phyloP scores from a whole-genome alignment of 2,888 invertebrate species.

The Xanthorhoe designata region DNA sequence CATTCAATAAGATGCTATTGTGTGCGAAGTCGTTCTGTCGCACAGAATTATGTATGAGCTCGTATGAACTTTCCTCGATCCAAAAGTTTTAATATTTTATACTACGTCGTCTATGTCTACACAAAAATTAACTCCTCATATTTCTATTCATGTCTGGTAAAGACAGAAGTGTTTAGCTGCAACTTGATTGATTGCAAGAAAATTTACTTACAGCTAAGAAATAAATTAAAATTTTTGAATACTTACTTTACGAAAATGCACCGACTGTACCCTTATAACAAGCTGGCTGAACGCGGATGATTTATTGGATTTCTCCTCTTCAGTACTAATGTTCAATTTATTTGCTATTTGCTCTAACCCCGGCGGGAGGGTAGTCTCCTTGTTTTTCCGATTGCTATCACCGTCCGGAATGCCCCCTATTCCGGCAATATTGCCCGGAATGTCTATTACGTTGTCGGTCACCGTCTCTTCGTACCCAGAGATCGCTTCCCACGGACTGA shows the following conservation, averaged over 20 bases:
- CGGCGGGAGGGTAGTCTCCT: slow-evolving; percentile 62
- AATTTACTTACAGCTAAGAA: neutral
- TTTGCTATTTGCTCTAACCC: slow-evolving; percentile 71
- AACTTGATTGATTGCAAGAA: no score
- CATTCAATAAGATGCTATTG: slow-evolving; percentile 35
- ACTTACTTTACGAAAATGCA: slow-evolving; percentile 81
- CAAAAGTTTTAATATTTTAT: slow-evolving; percentile 10
- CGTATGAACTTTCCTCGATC: slow-evolving; percentile 11
- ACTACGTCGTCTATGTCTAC: neutral
- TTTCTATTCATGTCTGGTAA: no score
- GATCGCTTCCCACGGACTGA: slow-evolving; percentile 82
- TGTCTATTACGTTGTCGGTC: slow-evolving; percentile 79
- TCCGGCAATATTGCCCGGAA: slow-evolving; percentile 72
- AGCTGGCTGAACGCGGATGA: slow-evolving; percentile 81
- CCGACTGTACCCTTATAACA: slow-evolving; percentile 79
- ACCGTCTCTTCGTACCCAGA: slow-evolving; percentile 76
- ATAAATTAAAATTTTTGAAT: neutral
- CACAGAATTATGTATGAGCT: slow-evolving; percentile 14
- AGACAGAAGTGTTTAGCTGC: no score
- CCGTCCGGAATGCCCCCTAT: slow-evolving; percentile 56
- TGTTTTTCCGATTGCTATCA: slow-evolving; percentile 69
- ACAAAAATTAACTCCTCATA: no score
- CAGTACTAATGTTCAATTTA: slow-evolving; percentile 78
- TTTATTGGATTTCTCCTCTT: slow-evolving; percentile 82
- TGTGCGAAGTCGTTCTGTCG: slow-evolving; percentile 29